Base-by-base conservation (phyloP, 2,797 vertebrate species). In the Mus caroli region DNA sequence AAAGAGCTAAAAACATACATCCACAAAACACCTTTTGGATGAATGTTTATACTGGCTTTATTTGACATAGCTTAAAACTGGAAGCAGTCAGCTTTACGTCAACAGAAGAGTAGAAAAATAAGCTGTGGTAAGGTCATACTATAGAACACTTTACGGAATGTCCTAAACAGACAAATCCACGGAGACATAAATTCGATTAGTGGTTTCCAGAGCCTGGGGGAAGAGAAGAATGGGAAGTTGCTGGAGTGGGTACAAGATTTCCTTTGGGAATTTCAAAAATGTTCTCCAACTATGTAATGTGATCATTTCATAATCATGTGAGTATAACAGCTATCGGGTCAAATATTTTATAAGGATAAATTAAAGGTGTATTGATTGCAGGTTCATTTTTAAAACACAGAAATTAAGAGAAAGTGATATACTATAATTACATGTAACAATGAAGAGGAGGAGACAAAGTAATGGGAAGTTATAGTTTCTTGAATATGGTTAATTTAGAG, bases 51-150 rank as follows among this genome's bases (percentile, higher is more conserved):
- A 90, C 34, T 64, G 50, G 15, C 12, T 80, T 79, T 86, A 52
- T 85, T 93, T 24, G 76, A 62, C 90, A 69, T 83, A 91, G 34
- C 43, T 83, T 58, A 89, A 89, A 91, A 90, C 28, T 76, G 43
- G 60, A 69, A 96, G 90, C 14, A 86, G 10, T 15, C 54, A 91
- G 46, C 34, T 92, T 94, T 93, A 75, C 26, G 62, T 93, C 82
- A 97, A 85, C 11, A 91, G 19, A 40, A 93, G 24, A 92, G 76
- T 56, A 37, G 54, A 90, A 95, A 82, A 79, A 91, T 58, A 92
- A 83, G 83, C n/a, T 34, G 13, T 71, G 54, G 89, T 90, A 67
- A 56, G 0, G 56, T 85, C 50, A 69, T 88, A n/a, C 17, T 87
- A 52, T n/a, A 56, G 40, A 88, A n/a, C n/a, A 62, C 37, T 78